A percentile compares a stretch with the other conserved stretches of the same genome.
phyloP scores from a whole-genome alignment of 2,797 vertebrate genomes.

The Hypotaenidia philippensis region DNA sequence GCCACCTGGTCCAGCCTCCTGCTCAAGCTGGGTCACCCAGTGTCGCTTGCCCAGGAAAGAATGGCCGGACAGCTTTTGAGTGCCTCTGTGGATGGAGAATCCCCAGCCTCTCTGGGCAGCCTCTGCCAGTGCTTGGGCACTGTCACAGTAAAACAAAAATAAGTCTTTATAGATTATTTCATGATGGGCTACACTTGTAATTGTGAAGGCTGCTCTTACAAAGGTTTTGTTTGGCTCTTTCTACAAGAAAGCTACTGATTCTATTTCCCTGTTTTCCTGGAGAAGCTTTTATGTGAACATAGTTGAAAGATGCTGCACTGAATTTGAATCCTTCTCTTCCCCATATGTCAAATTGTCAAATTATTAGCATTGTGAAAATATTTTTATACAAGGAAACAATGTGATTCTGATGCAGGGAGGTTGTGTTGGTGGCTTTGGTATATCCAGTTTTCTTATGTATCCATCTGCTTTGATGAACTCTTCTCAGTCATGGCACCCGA shows the following conservation, averaged over 20 bases:
- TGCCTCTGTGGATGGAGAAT: not conserved
- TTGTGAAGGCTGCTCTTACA: not conserved
- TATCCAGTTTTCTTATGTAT: not conserved
- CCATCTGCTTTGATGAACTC: not conserved
- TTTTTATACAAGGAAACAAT: not conserved
- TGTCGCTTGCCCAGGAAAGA: not conserved
- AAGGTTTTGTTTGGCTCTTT: not conserved
- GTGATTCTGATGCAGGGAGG: not conserved
- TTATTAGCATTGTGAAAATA: not conserved
- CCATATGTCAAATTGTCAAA: not conserved
- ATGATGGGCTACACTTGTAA: not conserved
- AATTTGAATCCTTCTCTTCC: not conserved
- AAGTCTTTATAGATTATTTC: not conserved
- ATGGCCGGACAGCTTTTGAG: not conserved
- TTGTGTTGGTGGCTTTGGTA: not conserved
- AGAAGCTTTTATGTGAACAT: not conserved
- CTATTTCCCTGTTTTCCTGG: not conserved
- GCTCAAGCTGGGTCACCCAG: not conserved
- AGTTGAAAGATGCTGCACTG: not conserved
- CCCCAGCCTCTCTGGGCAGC: not conserved
- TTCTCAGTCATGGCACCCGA: not conserved
- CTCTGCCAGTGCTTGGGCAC: not conserved
- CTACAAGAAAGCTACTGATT: not conserved
- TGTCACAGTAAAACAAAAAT: not conserved
- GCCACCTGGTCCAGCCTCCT: not conserved